These are phyloP conservation scores for Trypoxylon attenuatum DNA, from an alignment of 2,888 invertebrate species.

Conservation along the genomic window DNA sequence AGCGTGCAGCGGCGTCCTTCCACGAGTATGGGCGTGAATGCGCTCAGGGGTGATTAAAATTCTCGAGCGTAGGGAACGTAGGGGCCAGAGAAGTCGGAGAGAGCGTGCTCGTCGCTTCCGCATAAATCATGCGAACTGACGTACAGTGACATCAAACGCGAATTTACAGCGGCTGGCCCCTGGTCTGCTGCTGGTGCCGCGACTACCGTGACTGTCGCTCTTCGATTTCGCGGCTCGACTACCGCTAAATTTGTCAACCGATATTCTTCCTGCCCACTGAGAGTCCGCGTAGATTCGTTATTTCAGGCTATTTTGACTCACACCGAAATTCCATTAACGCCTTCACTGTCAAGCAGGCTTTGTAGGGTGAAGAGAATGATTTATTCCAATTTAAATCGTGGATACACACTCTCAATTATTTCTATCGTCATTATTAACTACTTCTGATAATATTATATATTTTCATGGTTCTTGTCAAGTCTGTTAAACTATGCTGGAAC, in stretches of 20 bases:
- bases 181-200: background rate
- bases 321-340: too few relatives aligned
- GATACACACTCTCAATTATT: too few relatives aligned
- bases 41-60: conserved; percentile 48
- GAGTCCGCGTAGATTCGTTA: conserved; percentile 28
- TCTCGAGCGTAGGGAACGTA: conserved; percentile 21
- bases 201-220: conserved; percentile 18
- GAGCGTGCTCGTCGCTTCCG: conserved; percentile 16
- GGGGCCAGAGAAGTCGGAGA: conserved; percentile 15
- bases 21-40: too few relatives aligned
- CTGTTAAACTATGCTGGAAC: too few relatives aligned
- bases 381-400: too few relatives aligned
- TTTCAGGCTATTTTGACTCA: conserved; percentile 23
- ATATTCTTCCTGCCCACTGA: conserved; percentile 29
- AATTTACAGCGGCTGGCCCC: conserved; percentile 54
- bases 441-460: too few relatives aligned
- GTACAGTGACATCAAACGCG: conserved; percentile 65
- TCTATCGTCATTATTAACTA: too few relatives aligned
- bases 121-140: conserved; percentile 67
- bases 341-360: too few relatives aligned
- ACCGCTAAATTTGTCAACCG: conserved; percentile 53
- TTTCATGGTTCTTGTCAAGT: too few relatives aligned
- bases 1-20: too few relatives aligned
- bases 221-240: conserved; percentile 60
- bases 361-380: too few relatives aligned